Base-by-base conservation (phyloP, 2,113 vertebrate genomes). In the Danio rerio region DNA sequence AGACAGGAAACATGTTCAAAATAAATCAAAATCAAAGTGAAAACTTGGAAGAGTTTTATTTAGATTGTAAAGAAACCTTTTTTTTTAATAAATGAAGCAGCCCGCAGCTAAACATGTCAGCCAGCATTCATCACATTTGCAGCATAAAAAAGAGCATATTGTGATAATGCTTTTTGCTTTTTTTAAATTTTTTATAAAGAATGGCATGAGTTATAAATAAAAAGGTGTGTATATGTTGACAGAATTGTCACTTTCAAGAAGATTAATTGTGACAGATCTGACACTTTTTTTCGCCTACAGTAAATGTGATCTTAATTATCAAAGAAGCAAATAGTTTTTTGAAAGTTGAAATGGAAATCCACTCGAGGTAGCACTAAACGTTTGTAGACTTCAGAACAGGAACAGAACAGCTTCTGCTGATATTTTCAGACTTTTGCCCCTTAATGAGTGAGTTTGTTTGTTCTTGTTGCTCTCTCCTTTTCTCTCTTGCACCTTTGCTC, bases 401-500 rank as follows among this genome's bases (percentile, higher is more conserved):
- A 58, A 13, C 55, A 59, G 40, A 45, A 59, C 40, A 74, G 12
- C 16, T 56, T 56, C 9, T 73, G 0, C 15, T 73, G 52, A 73
- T 18, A 55, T 11, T 56, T 56, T 72, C 4, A 56, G 9, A n/a
- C 52, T 12, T 73, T 42, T 21, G 40, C 31, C 70, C 52, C 10
- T 56, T 43, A 74, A 74, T 56, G 71, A 43, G 53, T 12, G 12
- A 9, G 42, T 43, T 15, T 75, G 40, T 58, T 59, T 59, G 56
- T 49, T 76, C 55, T 43, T 18, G n/a, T n/a, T 59, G 40, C 12
- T 76, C 56, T 49, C 42, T 76, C 56, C 8, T 61, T 45, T 18
- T 58, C 69, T 71, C 56, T 76, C 20, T 61, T 61, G 40, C 56
- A 11, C 56, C 45, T 16, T 20, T 40, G 72, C 55, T 76, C 55